Conservation (phyloP, 2,888 invertebrate species). For the Synanthedon myopaeformis region DNA sequence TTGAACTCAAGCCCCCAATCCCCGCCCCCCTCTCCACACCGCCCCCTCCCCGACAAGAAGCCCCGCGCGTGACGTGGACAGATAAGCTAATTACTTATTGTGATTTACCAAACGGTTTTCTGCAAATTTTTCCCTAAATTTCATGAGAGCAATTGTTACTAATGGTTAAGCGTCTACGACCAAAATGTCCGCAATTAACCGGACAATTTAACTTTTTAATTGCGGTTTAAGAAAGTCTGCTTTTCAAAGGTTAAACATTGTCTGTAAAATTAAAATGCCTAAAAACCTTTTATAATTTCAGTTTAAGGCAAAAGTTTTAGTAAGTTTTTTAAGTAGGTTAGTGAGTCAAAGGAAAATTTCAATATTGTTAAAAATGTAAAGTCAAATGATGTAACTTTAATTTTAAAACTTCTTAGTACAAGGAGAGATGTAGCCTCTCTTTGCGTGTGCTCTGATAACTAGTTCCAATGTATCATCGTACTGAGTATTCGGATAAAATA, state of each 20-base stretch:
- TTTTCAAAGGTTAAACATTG: slow-evolving; percentile 50
- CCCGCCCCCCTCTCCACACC: slow-evolving; percentile 9
- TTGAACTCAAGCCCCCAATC: slow-evolving; percentile 22
- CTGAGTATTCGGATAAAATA: no score
- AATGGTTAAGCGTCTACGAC: slow-evolving; percentile 62
- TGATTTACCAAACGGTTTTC: slow-evolving; percentile 48
- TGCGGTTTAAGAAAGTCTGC: slow-evolving; percentile 55
- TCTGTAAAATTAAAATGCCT: no score
- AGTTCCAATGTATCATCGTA: no score
- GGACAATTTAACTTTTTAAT: slow-evolving; percentile 52
- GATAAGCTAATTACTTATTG: slow-evolving; percentile 66
- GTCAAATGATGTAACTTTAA: no score
- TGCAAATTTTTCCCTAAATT: slow-evolving; percentile 48
- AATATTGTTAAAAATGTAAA: no score
- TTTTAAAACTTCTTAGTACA: no score
- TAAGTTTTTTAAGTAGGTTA: no score
- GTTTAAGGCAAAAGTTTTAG: no score
- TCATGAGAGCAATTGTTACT: slow-evolving; percentile 44
- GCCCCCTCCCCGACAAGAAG: slow-evolving; percentile 14
- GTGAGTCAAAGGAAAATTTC: no score
- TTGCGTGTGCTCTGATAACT: no score
- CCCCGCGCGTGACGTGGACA: slow-evolving; percentile 47
- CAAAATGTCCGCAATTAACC: slow-evolving; percentile 63
- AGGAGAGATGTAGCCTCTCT: no score
- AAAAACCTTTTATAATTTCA: no score